phyloP scores from a whole-genome alignment of 2,797 vertebrate species.

The Labeo calbasu region DNA sequence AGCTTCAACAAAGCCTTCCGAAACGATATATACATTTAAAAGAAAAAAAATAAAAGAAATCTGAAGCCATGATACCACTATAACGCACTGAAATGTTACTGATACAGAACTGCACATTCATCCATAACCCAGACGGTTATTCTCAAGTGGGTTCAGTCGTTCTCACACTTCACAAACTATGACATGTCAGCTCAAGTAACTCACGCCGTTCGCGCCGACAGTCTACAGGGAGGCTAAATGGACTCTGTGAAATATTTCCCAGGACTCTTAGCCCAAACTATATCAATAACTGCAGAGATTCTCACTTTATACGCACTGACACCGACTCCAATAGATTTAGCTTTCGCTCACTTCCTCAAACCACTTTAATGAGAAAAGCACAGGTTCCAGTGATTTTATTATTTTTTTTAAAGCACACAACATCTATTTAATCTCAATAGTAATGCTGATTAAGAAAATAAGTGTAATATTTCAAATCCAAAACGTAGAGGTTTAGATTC shows the following conservation, averaged over 20 bases:
- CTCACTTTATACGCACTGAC: background rate
- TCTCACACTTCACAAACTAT: conserved; percentile 59
- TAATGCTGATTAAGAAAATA: background rate
- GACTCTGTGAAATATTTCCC: conserved; percentile 6
- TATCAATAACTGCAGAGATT: background rate
- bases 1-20: conserved; percentile 32
- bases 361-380: background rate
- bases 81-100: conserved; percentile 40
- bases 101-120: conserved; percentile 27
- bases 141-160: conserved; percentile 4
- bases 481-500: background rate
- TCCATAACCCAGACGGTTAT: conserved; percentile 11
- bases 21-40: conserved; percentile 9
- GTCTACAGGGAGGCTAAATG: conserved; percentile 11
- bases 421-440: background rate
- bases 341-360: background rate
- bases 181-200: conserved; percentile 49
- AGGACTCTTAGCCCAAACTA: background rate
- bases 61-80: conserved; percentile 37
- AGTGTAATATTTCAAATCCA: background rate
- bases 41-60: background rate
- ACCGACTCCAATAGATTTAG: background rate
- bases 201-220: conserved; percentile 34
- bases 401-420: background rate
- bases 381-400: background rate